Conservation (phyloP, 2,888 invertebrate species). For the Pseudococcus viburni region DNA sequence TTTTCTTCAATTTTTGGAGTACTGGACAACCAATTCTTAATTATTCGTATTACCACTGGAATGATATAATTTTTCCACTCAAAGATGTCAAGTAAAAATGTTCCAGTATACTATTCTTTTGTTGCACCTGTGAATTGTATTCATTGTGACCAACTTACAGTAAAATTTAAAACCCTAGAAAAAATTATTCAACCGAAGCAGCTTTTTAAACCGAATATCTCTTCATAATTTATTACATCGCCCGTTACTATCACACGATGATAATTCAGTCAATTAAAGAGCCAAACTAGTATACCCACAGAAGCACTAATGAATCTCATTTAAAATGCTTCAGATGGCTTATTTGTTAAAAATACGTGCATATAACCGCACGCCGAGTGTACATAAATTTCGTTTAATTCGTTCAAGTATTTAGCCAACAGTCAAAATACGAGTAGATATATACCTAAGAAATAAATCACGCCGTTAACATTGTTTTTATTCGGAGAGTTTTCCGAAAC, state of each 20-base stretch:
- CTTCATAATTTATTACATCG: too few relatives aligned
- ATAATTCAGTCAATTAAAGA: background rate
- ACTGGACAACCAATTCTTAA: too few relatives aligned
- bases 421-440: background rate
- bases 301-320: background rate
- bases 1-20: too few relatives aligned
- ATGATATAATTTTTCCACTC: too few relatives aligned
- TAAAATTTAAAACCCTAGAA: too few relatives aligned
- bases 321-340: background rate
- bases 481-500: background rate
- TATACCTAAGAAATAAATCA: slow-evolving; percentile 11
- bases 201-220: too few relatives aligned
- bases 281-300: background rate
- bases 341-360: background rate
- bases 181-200: too few relatives aligned
- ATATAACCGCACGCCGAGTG: background rate
- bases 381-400: background rate
- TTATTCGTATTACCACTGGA: too few relatives aligned
- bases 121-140: too few relatives aligned
- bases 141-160: too few relatives aligned
- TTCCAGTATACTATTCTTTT: too few relatives aligned
- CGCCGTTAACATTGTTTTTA: background rate
- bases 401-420: background rate
- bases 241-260: background rate
- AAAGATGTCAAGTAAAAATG: too few relatives aligned